Evolutionary conservation across 2,113 vertebrate genomes (phyloP).

Genomic region (Daubentonia madagascariensis): DNA sequence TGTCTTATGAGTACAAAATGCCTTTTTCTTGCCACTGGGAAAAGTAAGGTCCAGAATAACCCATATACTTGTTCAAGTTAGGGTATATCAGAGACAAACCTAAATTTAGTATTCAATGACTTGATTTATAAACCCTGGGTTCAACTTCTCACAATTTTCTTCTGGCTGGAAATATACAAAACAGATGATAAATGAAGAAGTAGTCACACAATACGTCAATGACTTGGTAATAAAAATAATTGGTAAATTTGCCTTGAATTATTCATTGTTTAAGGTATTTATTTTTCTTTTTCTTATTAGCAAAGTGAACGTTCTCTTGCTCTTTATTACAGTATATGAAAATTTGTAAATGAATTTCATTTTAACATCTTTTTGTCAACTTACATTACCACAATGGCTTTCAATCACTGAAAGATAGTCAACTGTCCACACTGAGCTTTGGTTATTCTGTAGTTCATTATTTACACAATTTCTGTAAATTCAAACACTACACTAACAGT

Average conservation of each 20-base stretch:
- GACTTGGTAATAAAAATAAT: conserved; percentile 1
- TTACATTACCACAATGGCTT: conserved; percentile 36
- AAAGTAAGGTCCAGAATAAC: not conserved
- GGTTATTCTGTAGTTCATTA: not conserved
- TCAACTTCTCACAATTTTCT: conserved; percentile 6
- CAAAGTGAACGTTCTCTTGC: not conserved
- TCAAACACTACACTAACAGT: not conserved
- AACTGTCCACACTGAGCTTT: not conserved
- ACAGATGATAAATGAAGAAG: conserved; percentile 26
- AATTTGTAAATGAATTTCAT: not conserved
- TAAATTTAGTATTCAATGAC: not conserved
- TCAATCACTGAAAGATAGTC: not conserved
- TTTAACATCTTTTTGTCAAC: conserved; percentile 15
- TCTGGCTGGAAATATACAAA: not conserved
- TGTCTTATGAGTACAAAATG: not conserved
- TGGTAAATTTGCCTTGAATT: conserved; percentile 29
- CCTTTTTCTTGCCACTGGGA: not conserved
- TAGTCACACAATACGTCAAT: not conserved
- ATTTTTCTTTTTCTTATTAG: not conserved
- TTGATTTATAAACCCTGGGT: not conserved
- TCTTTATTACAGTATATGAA: conserved; percentile 18
- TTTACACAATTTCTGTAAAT: conserved; percentile 34
- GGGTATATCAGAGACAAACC: not conserved
- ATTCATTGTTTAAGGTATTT: not conserved
- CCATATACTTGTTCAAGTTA: not conserved